These are phyloP conservation scores for Eupithecia exiguata DNA, from an alignment of 2,888 invertebrate species.

Conservation along the genomic window DNA sequence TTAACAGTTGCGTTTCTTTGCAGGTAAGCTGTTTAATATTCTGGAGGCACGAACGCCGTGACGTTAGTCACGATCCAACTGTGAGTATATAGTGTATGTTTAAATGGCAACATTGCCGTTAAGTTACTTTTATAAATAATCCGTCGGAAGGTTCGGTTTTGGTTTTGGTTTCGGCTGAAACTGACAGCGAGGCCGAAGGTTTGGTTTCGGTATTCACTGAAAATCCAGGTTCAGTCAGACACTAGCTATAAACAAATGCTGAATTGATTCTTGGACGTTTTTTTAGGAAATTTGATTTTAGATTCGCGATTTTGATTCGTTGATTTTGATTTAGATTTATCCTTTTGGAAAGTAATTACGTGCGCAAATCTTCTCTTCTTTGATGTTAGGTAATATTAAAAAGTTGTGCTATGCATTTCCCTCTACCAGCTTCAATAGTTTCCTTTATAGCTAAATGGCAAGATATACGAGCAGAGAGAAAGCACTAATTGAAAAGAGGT, in stretches of 20 bases:
- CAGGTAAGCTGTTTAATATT: slow-evolving; percentile 62
- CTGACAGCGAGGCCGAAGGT: no score
- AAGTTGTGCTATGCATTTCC: not conserved
- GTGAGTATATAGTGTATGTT: slow-evolving; percentile 51
- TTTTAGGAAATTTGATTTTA: not conserved
- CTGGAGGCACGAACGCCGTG: slow-evolving; percentile 46
- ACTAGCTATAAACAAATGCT: not conserved
- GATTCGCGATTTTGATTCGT: no score
- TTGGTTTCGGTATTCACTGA: not conserved
- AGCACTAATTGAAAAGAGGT: slow-evolving; percentile 47
- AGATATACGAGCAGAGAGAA: slow-evolving; percentile 40
- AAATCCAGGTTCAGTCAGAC: not conserved
- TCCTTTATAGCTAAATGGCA: slow-evolving; percentile 19
- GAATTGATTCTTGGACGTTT: not conserved
- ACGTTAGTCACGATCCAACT: slow-evolving; percentile 48
- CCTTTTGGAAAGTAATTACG: not conserved
- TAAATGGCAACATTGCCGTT: slow-evolving; percentile 31
- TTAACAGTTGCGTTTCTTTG: slow-evolving; percentile 44
- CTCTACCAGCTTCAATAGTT: not conserved
- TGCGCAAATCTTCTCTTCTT: not conserved
- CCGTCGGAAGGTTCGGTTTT: not conserved
- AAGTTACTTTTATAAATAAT: slow-evolving; percentile 3
- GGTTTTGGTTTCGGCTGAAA: not conserved
- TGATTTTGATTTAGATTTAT: no score
- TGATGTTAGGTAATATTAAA: not conserved